Percentiles rank a stretch among this genome's conserved stretches.
phyloP scores from a whole-genome alignment of 2,797 vertebrate genomes.

The Alcedo quadribrachys region DNA sequence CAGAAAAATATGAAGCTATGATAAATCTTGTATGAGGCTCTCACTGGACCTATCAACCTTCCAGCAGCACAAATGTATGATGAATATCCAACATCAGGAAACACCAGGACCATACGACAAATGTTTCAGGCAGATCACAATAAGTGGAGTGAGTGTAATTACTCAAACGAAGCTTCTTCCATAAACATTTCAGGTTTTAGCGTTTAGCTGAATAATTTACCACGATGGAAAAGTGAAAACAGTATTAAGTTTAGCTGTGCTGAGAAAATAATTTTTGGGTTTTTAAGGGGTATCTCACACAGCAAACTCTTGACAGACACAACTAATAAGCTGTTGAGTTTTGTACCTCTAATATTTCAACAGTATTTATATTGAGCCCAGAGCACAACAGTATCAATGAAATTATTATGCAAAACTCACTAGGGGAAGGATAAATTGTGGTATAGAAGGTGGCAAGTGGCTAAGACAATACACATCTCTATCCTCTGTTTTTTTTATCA shows the following conservation, averaged over 20 bases:
- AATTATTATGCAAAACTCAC: slow-evolving; percentile 49
- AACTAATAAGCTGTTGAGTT: not conserved
- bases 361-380: not conserved
- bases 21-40: slow-evolving; percentile 31
- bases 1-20: not conserved
- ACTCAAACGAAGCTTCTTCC: slow-evolving; percentile 41
- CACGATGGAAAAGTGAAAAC: not conserved
- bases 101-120: slow-evolving; percentile 17
- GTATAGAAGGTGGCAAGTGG: slow-evolving; percentile 29
- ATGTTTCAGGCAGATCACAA: not conserved
- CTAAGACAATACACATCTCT: slow-evolving; percentile 28
- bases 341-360: slow-evolving; percentile 10
- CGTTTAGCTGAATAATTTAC: slow-evolving; percentile 43
- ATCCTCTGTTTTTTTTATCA: slow-evolving; percentile 44
- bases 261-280: not conserved
- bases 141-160: not conserved
- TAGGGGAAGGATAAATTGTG: slow-evolving; percentile 24
- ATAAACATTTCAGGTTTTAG: slow-evolving; percentile 26
- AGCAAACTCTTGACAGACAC: slow-evolving; percentile 9
- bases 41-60: not conserved
- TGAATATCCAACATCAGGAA: slow-evolving; percentile 22
- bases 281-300: not conserved
- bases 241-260: not conserved
- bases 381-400: slow-evolving; percentile 35
- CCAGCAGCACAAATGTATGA: not conserved